phyloP scores from a whole-genome alignment of 2,797 vertebrate species.

The Ctenopoma kingsleyae region DNA sequence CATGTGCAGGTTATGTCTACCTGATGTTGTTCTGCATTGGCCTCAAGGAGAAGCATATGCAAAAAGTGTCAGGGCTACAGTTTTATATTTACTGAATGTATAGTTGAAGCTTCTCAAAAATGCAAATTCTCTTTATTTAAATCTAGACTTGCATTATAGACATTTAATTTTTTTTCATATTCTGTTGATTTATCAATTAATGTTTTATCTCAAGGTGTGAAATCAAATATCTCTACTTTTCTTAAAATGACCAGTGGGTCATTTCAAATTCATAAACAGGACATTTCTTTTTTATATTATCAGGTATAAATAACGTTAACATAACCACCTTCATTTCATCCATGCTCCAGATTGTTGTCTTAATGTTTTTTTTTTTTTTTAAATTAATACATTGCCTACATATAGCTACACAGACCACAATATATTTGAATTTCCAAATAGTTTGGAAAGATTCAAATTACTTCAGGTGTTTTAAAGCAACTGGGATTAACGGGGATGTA shows the following conservation, averaged over 20 bases:
- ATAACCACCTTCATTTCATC: not conserved
- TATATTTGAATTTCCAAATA: not conserved
- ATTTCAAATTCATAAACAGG: not conserved
- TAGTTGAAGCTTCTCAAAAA: too few relatives aligned
- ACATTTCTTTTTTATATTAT: not conserved
- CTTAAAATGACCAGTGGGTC: not conserved
- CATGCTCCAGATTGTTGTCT: not conserved
- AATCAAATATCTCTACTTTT: not conserved
- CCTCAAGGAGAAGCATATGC: not conserved
- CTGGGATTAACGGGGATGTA: not conserved
- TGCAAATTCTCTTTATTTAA: too few relatives aligned
- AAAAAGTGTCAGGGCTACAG: not conserved
- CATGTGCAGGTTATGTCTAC: conserved; percentile 22
- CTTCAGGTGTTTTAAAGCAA: conserved; percentile 15
- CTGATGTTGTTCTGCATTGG: conserved; percentile 14
- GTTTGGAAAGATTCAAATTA: not conserved
- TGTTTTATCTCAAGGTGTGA: too few relatives aligned
- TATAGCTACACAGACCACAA: not conserved
- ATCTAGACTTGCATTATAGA: too few relatives aligned
- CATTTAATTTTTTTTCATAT: too few relatives aligned
- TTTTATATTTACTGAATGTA: too few relatives aligned
- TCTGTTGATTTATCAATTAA: too few relatives aligned
- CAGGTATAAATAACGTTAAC: not conserved
- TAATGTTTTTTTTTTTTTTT: not conserved
- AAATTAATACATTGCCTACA: not conserved